A percentile compares a stretch with the other conserved stretches of the same genome.
Evolutionary conservation across 2,888 invertebrate genomes (phyloP).

Genomic region (Conomelus anceps): DNA sequence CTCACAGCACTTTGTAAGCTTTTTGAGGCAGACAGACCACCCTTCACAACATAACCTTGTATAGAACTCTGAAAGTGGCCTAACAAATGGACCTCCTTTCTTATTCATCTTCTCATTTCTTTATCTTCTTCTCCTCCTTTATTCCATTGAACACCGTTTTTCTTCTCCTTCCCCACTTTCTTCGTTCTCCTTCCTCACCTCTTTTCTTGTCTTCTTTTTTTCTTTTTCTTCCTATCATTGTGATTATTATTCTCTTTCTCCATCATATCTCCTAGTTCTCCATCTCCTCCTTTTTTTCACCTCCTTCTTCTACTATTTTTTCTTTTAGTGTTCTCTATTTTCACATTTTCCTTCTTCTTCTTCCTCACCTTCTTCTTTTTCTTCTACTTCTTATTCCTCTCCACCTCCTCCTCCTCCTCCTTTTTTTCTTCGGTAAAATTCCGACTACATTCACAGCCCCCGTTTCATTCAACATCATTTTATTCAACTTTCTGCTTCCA

Average conservation of each 20-base stretch:
- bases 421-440: background rate
- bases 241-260: no score
- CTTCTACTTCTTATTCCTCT: background rate
- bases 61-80: background rate
- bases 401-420: background rate
- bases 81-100: background rate
- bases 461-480: background rate
- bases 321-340: background rate
- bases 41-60: background rate
- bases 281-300: background rate
- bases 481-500: background rate
- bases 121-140: background rate
- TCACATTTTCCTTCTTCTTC: background rate
- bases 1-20: background rate
- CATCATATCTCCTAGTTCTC: background rate
- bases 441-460: background rate
- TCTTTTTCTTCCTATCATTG: background rate
- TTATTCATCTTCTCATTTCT: background rate
- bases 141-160: background rate
- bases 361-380: background rate
- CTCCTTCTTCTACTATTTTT: background rate
- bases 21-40: background rate
- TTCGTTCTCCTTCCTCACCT: background rate
- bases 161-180: background rate
- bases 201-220: background rate